Evolutionary conservation across 1,140 invertebrate species (phyloP).

Genomic region (Pseudomyrmex dendroicus): DNA sequence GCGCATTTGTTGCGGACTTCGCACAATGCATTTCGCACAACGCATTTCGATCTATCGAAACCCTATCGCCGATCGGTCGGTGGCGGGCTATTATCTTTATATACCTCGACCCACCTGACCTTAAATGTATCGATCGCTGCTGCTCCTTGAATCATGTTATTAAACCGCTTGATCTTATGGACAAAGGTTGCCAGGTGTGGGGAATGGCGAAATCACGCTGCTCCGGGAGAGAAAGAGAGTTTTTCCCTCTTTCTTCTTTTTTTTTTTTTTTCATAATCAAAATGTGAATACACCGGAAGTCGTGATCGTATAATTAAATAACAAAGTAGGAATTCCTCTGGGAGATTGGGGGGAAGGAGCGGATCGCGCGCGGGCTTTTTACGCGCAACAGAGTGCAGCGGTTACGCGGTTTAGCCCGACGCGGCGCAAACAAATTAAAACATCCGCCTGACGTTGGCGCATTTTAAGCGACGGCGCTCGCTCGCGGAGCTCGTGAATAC

Average conservation of each 20-base stretch:
- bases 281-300: slow-evolving; percentile 59
- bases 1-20: background rate
- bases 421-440: slow-evolving; percentile 63
- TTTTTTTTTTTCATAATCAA: slow-evolving; percentile 46
- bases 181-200: slow-evolving; percentile 64
- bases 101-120: slow-evolving; percentile 69
- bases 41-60: slow-evolving; percentile 26
- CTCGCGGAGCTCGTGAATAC: slow-evolving; percentile 57
- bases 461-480: slow-evolving; percentile 37
- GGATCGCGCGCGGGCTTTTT: slow-evolving; percentile 50
- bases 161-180: slow-evolving; percentile 69
- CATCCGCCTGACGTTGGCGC: slow-evolving; percentile 43
- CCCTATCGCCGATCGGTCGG: slow-evolving; percentile 47
- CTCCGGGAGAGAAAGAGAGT: background rate
- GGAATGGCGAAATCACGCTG: slow-evolving; percentile 60
- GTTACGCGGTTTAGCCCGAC: slow-evolving; percentile 52
- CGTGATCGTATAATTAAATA: slow-evolving; percentile 60
- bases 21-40: background rate
- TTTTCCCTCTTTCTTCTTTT: background rate
- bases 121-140: slow-evolving; percentile 69
- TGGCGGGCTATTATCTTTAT: slow-evolving; percentile 74
- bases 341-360: slow-evolving; percentile 10
- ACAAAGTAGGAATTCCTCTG: slow-evolving; percentile 54
- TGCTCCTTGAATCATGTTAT: slow-evolving; percentile 71
- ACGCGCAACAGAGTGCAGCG: slow-evolving; percentile 50